Conservation (phyloP, 2,797 vertebrate species). For the Muscicapa striata region DNA sequence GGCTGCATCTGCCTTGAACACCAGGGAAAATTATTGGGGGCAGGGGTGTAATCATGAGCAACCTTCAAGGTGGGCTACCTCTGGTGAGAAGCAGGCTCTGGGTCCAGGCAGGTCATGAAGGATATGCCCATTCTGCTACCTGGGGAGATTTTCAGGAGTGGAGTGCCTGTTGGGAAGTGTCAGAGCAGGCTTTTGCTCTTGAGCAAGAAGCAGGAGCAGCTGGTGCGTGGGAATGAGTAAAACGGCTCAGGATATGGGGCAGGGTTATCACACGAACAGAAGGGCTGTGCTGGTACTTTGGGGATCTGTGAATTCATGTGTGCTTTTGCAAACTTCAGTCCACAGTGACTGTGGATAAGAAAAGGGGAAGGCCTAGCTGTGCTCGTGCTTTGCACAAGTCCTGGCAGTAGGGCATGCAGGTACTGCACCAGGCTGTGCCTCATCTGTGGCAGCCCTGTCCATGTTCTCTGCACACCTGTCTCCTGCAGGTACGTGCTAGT, state of each 20-base stretch:
- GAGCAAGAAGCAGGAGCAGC: not conserved
- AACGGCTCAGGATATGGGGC: not conserved
- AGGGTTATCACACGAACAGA: not conserved
- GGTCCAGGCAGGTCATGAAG: not conserved
- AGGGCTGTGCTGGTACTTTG: not conserved
- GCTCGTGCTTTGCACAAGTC: rapidly evolving
- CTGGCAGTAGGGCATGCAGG: rapidly evolving
- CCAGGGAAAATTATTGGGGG: rapidly evolving
- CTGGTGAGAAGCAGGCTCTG: constrained; percentile 43
- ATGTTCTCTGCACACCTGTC: rapidly evolving
- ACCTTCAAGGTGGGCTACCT: constrained; percentile 72
- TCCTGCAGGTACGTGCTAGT: rapidly evolving
- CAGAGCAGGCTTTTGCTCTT: rapidly evolving
- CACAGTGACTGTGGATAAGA: not conserved
- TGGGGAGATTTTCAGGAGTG: too few relatives aligned
- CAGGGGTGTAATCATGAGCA: not conserved
- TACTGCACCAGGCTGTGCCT: not conserved
- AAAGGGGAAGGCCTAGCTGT: not conserved
- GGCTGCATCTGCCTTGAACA: not conserved
- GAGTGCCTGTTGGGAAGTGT: rapidly evolving
- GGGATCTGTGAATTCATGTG: not conserved
- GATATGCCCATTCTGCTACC: rapidly evolving
- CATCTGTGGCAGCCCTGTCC: rapidly evolving
- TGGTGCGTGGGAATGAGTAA: rapidly evolving
- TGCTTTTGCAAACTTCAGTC: not conserved